A percentile compares a stretch with the other conserved stretches of the same genome.
Conservation (phyloP, 2,888 invertebrate genomes). For the Rhamnusium bicolor region DNA sequence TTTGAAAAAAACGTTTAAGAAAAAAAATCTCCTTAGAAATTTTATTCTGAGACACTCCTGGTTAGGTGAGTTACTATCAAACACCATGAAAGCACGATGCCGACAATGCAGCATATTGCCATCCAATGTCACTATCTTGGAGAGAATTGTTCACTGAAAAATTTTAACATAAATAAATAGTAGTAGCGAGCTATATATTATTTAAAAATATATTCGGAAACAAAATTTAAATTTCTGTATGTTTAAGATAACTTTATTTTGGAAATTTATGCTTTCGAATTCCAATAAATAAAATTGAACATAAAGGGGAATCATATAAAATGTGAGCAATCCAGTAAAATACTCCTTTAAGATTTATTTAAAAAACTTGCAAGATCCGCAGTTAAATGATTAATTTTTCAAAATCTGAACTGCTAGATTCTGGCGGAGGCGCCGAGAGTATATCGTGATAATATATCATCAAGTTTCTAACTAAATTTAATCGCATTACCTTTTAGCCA, state of each 20-base stretch:
- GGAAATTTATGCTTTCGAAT: not conserved
- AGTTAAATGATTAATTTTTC: not conserved
- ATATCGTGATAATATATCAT: too few species aligned
- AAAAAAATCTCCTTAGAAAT: not conserved
- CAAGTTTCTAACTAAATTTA: too few species aligned
- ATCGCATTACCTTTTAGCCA: too few species aligned
- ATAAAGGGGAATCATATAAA: not conserved
- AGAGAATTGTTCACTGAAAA: slow-evolving; percentile 3
- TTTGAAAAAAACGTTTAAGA: too few species aligned
- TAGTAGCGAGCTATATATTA: not conserved
- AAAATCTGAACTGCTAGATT: too few species aligned
- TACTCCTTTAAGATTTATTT: not conserved
- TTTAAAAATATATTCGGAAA: slow-evolving; percentile 10
- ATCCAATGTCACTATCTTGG: slow-evolving; percentile 1
- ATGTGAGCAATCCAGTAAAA: too few species aligned
- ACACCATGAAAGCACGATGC: not conserved
- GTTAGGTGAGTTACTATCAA: not conserved
- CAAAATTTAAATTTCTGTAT: slow-evolving; percentile 8
- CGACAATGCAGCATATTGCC: slow-evolving; percentile 11
- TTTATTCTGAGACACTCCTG: not conserved
- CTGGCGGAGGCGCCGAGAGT: too few species aligned
- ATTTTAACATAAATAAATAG: not conserved
- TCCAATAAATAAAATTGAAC: not conserved
- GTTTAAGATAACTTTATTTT: not conserved
- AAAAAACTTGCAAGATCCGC: not conserved